phyloP scores from a whole-genome alignment of 2,113 vertebrate genomes.

The Climacteris rufus region DNA sequence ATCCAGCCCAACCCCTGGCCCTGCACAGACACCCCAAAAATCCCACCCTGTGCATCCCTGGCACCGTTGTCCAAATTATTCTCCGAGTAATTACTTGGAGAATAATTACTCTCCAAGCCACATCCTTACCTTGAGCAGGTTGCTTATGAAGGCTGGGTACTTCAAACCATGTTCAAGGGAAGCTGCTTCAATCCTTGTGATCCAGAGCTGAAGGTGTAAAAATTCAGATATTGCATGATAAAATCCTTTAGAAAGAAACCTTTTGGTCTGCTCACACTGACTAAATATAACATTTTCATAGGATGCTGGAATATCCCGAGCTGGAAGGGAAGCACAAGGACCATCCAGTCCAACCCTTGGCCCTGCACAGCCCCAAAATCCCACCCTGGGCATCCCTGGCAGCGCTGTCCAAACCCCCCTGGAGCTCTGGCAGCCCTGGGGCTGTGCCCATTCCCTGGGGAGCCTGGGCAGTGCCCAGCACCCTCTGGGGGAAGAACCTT shows the following conservation, averaged over 20 bases:
- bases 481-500: not conserved
- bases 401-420: not conserved
- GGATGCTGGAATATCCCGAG: not conserved
- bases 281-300: not conserved
- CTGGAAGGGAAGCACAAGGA: not conserved
- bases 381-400: not conserved
- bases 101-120: not conserved
- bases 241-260: not conserved
- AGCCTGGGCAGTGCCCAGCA: not conserved
- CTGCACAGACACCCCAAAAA: not conserved
- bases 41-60: not conserved
- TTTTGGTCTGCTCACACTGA: not conserved
- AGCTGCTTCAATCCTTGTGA: constrained; percentile 87
- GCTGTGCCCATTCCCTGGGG: not conserved
- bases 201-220: constrained; percentile 84
- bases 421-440: not conserved
- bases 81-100: too few species aligned
- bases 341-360: not conserved
- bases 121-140: constrained; percentile 82
- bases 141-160: constrained; percentile 81
- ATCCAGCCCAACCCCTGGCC: not conserved
- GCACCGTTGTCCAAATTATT: too few species aligned
- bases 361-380: not conserved
- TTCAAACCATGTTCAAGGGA: constrained; percentile 88
- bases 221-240: not conserved